phyloP scores from a whole-genome alignment of 2,797 vertebrate genomes.

The Centroberyx gerrardi region DNA sequence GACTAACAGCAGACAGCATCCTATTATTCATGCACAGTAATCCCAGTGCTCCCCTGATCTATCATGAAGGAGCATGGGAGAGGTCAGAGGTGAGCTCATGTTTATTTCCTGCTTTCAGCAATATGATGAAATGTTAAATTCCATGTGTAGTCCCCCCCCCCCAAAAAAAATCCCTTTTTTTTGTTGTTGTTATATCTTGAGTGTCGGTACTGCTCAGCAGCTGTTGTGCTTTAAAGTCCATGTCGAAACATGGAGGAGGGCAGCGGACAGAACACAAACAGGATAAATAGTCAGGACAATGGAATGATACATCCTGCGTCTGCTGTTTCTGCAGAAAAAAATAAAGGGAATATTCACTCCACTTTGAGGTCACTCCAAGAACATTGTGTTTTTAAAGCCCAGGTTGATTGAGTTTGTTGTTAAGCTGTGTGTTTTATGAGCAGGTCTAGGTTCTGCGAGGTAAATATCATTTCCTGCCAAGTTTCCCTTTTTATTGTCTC shows the following conservation, averaged over 20 bases:
- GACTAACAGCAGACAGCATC: conserved; percentile 39
- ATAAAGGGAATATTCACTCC: conserved; percentile 21
- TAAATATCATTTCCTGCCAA: conserved; percentile 21
- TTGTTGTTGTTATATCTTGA: not conserved
- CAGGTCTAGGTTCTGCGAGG: conserved; percentile 17
- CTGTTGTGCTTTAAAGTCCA: conserved; percentile 22
- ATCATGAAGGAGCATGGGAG: conserved; percentile 56
- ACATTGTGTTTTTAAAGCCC: conserved; percentile 33
- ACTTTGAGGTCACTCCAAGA: conserved; percentile 65
- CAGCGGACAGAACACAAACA: conserved; percentile 49
- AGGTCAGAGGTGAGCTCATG: conserved; percentile 46
- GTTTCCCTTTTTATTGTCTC: conserved; percentile 39
- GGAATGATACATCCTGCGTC: conserved; percentile 47
- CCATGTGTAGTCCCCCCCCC: not conserved
- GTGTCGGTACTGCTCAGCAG: conserved; percentile 1
- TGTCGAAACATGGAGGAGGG: conserved; percentile 10
- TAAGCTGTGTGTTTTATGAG: conserved; percentile 28
- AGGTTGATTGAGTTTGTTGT: conserved; percentile 41
- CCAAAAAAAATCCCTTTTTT: not conserved
- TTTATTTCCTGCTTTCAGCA: conserved; percentile 28
- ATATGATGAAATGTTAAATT: conserved; percentile 1
- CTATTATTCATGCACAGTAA: conserved; percentile 56
- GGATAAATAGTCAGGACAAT: conserved; percentile 45
- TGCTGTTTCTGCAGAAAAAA: conserved; percentile 35
- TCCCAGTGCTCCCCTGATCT: conserved; percentile 43